phyloP scores from a whole-genome alignment of 2,888 invertebrate genomes.

The Arrhopalites spinosus region DNA sequence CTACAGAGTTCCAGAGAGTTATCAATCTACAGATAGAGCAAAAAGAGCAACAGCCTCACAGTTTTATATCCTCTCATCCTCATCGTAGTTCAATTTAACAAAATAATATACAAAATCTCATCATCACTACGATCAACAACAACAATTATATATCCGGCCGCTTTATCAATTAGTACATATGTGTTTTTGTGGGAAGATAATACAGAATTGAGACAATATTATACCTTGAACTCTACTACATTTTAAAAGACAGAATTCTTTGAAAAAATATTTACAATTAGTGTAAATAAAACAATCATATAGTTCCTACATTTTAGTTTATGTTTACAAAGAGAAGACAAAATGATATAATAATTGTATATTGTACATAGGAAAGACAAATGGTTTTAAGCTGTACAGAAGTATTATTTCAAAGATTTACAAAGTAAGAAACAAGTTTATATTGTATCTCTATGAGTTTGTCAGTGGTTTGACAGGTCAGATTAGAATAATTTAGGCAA shows the following conservation, averaged over 20 bases:
- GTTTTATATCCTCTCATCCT: background rate
- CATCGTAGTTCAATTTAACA: background rate
- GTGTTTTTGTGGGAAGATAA: background rate
- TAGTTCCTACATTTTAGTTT: too few species aligned
- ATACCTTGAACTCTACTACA: too few species aligned
- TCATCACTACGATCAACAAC: background rate
- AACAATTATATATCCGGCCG: background rate
- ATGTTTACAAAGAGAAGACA: too few species aligned
- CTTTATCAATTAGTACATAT: background rate
- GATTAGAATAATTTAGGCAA: background rate
- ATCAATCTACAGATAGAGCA: background rate
- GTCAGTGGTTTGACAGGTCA: background rate
- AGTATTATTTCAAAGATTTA: background rate
- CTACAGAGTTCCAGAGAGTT: background rate
- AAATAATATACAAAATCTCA: background rate
- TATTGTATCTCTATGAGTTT: background rate
- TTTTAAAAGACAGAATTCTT: too few species aligned
- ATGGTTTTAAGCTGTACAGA: background rate
- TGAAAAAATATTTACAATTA: too few species aligned
- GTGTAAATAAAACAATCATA: too few species aligned
- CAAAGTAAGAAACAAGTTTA: background rate
- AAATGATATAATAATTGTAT: too few species aligned
- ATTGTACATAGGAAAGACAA: background rate
- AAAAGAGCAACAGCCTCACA: constrained; percentile 7
- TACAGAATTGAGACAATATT: too few species aligned